Evolutionary conservation across 2,797 vertebrate genomes (phyloP).

Genomic region (Menidia menidia): DNA sequence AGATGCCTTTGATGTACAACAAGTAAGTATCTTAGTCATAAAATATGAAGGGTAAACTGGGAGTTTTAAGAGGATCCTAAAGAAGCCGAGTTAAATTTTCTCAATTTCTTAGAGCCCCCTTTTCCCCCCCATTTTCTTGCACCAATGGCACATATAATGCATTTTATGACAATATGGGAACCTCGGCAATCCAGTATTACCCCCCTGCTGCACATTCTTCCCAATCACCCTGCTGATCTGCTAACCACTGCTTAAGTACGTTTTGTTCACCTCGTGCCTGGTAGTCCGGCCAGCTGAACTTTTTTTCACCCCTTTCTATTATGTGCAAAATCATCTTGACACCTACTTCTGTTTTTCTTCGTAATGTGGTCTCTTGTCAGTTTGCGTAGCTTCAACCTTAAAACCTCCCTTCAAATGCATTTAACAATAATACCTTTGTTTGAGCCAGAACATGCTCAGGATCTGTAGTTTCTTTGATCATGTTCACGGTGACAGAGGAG

Average conservation of each 20-base stretch:
- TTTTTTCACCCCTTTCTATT: slow-evolving; percentile 5
- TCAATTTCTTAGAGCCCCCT: neutral
- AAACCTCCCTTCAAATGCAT: slow-evolving; percentile 29
- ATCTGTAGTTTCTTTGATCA: slow-evolving; percentile 35
- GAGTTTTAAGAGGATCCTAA: neutral
- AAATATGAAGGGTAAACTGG: neutral
- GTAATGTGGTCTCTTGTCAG: slow-evolving; percentile 22
- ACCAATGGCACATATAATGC: slow-evolving; percentile 11
- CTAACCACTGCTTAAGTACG: slow-evolving; percentile 45
- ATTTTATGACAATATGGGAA: slow-evolving; percentile 8
- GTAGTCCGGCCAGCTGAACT: slow-evolving; percentile 14
- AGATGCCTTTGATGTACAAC: neutral
- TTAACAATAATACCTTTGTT: slow-evolving; percentile 23
- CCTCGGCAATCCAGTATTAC: slow-evolving; percentile 25
- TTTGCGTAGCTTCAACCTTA: slow-evolving; percentile 33
- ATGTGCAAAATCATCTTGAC: slow-evolving; percentile 16
- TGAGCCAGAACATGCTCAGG: slow-evolving; percentile 30
- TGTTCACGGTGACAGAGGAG: slow-evolving; percentile 63
- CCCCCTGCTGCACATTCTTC: slow-evolving; percentile 46
- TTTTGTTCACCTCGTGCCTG: slow-evolving; percentile 23
- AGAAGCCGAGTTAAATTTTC: neutral
- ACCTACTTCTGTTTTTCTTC: slow-evolving; percentile 29
- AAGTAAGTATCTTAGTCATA: neutral
- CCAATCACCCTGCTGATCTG: slow-evolving; percentile 39
- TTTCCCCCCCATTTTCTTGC: neutral